phyloP scores from a whole-genome alignment of 2,113 vertebrate genomes.

The Hippocampus comes region DNA sequence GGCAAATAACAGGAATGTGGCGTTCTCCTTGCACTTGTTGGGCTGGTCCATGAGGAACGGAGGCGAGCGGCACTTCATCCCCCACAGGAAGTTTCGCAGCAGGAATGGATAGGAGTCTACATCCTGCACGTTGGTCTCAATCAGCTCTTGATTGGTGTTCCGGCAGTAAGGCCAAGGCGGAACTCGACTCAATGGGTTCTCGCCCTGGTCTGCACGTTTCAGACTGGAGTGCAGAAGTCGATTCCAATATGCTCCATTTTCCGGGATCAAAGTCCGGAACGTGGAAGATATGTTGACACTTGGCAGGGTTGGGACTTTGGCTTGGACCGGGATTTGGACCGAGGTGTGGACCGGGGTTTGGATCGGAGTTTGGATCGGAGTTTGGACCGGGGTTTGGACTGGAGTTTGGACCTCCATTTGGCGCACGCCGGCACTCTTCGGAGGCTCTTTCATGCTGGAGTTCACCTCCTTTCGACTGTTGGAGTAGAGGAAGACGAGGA shows the following conservation, averaged over 20 bases:
- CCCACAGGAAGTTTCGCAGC: conserved; percentile 61
- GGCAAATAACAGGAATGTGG: conserved; percentile 65
- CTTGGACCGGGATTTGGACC: background rate
- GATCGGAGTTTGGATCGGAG: background rate
- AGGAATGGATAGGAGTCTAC: conserved; percentile 51
- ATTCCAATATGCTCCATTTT: conserved; percentile 70
- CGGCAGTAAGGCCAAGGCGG: conserved; percentile 38
- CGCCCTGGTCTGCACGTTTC: background rate
- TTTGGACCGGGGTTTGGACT: background rate
- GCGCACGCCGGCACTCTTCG: rapidly evolving
- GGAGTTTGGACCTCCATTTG: too few species aligned
- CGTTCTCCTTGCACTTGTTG: conserved; percentile 53
- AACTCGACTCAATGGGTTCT: background rate
- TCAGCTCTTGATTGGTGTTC: conserved; percentile 37
- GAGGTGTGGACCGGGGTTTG: rapidly evolving
- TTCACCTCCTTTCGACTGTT: conserved; percentile 13
- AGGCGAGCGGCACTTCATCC: conserved; percentile 66
- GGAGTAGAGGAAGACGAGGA: conserved; percentile 52
- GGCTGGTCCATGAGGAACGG: conserved; percentile 69
- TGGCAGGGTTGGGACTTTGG: too few species aligned
- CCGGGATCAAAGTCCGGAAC: conserved; percentile 45
- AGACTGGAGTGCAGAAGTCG: conserved; percentile 50
- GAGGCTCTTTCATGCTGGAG: rapidly evolving
- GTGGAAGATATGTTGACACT: conserved; percentile 27
- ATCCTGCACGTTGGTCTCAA: conserved; percentile 66